Base-by-base conservation (phyloP, 2,888 invertebrate genomes). In the Lydus trimaculatus region DNA sequence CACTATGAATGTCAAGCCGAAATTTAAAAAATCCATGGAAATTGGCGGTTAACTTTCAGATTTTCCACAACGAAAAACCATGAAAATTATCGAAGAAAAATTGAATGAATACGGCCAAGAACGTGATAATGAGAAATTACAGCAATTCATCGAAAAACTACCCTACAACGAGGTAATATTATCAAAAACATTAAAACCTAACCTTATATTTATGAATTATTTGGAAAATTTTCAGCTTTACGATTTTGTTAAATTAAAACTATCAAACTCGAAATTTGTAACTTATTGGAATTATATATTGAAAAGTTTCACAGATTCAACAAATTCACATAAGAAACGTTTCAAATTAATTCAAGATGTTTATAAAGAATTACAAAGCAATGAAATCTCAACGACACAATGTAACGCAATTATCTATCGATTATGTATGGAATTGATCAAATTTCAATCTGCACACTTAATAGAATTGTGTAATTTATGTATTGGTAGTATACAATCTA, bases 401-500 rank as follows among this genome's bases (percentile, higher is more conserved):
- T 85, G 85, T 0, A 86, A 87, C 61, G 84, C 86, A 62, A 80
- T 90, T 20, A 82, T 90, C 11, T 86, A 86, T 36, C 84, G 88
- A 20, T 83, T 91, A 52, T 83, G 85, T 28, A 77, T 84, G 31
- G 87, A 88, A 63, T 86, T 90, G 62, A 81, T 85, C 3, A 87
- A 85, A 71, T 88, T 88, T 75, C 83, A 87, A 3, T 82, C 86
- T 9, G 78, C 84, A n/a, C 87, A 90, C 73, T 79, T 91, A 0
- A 82, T 88, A 3, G 86, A 87, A 75, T 82, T 91, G 4, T 85
- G 89, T 20, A 87, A 88, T 71, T 86, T 87, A 74, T 91, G 90
- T 76, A 76, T 88, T 1, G 86, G 87, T 52, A 87, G 86, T 59
- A 86, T 91, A 66, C 86, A 87, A 72, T 83, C 83, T 23, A 87